Percentiles rank a stretch among this genome's conserved stretches.
These are phyloP conservation scores for Myiopsitta monachus DNA, from an alignment of 2,113 vertebrate genomes.

Conservation along the genomic window DNA sequence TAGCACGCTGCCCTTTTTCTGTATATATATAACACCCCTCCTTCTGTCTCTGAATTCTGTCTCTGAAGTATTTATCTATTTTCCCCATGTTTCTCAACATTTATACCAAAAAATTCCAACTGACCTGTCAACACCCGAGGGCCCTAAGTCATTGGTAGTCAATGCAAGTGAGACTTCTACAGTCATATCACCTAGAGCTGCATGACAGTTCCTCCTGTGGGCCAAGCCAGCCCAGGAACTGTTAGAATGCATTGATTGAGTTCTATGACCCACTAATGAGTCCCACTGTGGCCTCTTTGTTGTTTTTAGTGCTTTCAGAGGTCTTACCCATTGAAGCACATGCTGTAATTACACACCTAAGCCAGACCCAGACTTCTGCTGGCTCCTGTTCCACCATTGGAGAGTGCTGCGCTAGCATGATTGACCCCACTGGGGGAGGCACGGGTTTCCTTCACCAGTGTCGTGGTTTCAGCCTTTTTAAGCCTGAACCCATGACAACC, in stretches of 20 bases:
- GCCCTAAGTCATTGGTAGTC: background rate
- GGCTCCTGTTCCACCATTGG: background rate
- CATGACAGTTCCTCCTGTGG: background rate
- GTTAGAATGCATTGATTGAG: background rate
- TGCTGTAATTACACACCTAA: background rate
- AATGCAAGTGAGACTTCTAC: background rate
- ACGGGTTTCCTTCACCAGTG: background rate
- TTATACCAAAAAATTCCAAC: background rate
- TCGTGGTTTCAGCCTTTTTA: no score
- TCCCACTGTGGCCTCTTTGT: background rate
- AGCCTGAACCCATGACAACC: no score
- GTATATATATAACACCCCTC: background rate
- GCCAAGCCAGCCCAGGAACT: background rate
- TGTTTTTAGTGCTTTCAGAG: background rate
- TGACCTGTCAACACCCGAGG: background rate
- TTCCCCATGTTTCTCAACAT: background rate
- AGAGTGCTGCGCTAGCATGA: accelerated
- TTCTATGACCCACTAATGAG: background rate
- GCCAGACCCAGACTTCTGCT: background rate
- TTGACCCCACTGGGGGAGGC: background rate
- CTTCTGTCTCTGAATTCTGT: background rate
- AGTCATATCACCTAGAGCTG: background rate
- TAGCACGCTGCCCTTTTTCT: background rate
- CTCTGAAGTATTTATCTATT: background rate
- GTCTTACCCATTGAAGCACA: background rate